These are phyloP conservation scores for Tachypleus tridentatus DNA, from an alignment of 1,140 invertebrate species.

Conservation along the genomic window DNA sequence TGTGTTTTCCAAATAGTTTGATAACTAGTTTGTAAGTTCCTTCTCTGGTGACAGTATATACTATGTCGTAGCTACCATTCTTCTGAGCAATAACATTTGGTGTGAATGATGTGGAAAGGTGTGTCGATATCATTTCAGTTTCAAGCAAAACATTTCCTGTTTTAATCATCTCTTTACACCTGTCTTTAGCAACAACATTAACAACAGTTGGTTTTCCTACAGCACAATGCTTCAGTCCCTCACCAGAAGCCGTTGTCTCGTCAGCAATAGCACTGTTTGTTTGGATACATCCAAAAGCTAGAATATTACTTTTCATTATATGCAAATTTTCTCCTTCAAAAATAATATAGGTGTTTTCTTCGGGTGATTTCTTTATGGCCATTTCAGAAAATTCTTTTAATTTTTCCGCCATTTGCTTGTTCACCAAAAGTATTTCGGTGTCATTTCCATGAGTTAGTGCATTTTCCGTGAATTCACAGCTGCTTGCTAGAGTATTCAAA, in stretches of 20 bases:
- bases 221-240: slow-evolving; percentile 34
- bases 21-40: slow-evolving; percentile 35
- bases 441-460: slow-evolving; percentile 39
- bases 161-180: slow-evolving; percentile 33
- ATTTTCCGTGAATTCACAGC: slow-evolving; percentile 39
- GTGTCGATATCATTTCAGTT: slow-evolving; percentile 19
- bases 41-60: slow-evolving; percentile 33
- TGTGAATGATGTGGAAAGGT: slow-evolving; percentile 19
- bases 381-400: slow-evolving; percentile 36
- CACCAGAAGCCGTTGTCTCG: slow-evolving; percentile 36
- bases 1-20: slow-evolving; percentile 36
- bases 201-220: slow-evolving; percentile 30
- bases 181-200: slow-evolving; percentile 36
- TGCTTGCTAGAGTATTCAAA: slow-evolving; percentile 35
- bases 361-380: slow-evolving; percentile 33
- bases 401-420: slow-evolving; percentile 42
- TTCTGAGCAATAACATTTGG: slow-evolving; percentile 36
- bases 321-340: slow-evolving; percentile 33
- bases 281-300: slow-evolving; percentile 32
- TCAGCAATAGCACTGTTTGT: slow-evolving; percentile 37
- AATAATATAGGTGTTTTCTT: slow-evolving; percentile 37
- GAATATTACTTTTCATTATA: slow-evolving; percentile 29
- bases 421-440: slow-evolving; percentile 41
- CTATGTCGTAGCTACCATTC: slow-evolving; percentile 39
- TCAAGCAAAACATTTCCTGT: slow-evolving; percentile 26